These are phyloP conservation scores for Megalops atlanticus DNA, from an alignment of 2,113 vertebrate species.

Conservation along the genomic window DNA sequence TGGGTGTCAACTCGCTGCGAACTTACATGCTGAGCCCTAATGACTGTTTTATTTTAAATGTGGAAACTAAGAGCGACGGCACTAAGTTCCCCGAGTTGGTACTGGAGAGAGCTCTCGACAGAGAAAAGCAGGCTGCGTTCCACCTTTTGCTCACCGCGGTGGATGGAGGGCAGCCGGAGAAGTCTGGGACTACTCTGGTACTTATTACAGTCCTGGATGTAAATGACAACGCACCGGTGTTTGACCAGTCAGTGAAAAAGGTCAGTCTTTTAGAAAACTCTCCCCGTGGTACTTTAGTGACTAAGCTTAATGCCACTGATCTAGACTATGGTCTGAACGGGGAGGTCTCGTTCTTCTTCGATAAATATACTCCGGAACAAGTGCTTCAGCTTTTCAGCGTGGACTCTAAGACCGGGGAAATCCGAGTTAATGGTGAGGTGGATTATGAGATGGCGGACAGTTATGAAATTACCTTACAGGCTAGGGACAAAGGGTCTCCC, in stretches of 20 bases:
- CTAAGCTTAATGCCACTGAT: constrained; percentile 84
- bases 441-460: constrained; percentile 82
- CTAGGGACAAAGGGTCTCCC: constrained; percentile 84
- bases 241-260: constrained; percentile 76
- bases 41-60: constrained; percentile 69
- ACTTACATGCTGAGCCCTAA: constrained; percentile 70
- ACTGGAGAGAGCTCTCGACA: constrained; percentile 83
- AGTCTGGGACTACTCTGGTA: constrained; percentile 83
- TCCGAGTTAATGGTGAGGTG: constrained; percentile 77
- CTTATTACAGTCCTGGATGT: constrained; percentile 85
- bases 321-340: constrained; percentile 81
- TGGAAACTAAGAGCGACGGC: constrained; percentile 74
- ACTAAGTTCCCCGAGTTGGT: constrained; percentile 83
- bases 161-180: constrained; percentile 84
- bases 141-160: constrained; percentile 81
- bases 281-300: constrained; percentile 78
- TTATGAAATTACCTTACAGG: constrained; percentile 86
- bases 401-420: constrained; percentile 82
- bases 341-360: constrained; percentile 82
- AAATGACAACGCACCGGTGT: constrained; percentile 91
- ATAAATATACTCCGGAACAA: constrained; percentile 79
- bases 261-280: constrained; percentile 82
- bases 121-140: constrained; percentile 80
- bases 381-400: constrained; percentile 79
- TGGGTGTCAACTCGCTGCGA: constrained; percentile 74